Evolutionary conservation across 2,113 vertebrate genomes (phyloP).

Genomic region (Myotis yumanensis): DNA sequence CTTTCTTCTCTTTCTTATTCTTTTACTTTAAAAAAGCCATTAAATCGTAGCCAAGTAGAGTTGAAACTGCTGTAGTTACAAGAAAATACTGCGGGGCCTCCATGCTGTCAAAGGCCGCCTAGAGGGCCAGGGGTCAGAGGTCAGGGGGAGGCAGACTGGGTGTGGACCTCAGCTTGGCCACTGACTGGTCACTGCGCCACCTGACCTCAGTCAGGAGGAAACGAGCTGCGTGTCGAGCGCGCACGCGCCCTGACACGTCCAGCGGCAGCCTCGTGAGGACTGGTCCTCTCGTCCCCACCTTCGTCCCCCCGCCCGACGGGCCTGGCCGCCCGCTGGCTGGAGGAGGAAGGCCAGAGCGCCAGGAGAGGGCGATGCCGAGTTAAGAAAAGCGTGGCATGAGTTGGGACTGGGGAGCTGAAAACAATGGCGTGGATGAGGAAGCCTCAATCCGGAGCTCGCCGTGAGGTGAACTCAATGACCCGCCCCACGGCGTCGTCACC

Average conservation of each 20-base stretch:
- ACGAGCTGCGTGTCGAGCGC: accelerated
- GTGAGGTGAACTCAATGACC: no score
- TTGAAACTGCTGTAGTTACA: accelerated
- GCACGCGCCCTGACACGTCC: accelerated
- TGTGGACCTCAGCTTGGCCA: background rate
- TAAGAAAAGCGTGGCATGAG: background rate
- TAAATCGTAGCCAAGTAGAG: background rate
- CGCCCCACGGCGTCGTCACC: accelerated
- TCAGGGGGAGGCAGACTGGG: background rate
- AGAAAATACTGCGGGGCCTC: background rate
- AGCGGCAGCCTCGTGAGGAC: accelerated
- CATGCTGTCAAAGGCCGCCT: accelerated
- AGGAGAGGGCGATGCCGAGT: background rate
- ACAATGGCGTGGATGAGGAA: accelerated
- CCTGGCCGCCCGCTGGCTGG: accelerated
- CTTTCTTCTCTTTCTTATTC: background rate
- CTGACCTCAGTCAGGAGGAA: accelerated
- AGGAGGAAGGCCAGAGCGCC: accelerated
- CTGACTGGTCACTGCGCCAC: accelerated
- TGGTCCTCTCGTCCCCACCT: accelerated
- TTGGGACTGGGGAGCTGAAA: accelerated
- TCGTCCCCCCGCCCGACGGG: accelerated
- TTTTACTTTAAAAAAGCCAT: background rate
- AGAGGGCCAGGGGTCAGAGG: background rate
- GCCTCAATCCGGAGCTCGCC: background rate